Evolutionary conservation across 1,140 invertebrate genomes (phyloP).

Genomic region (Heliothis subflexa): DNA sequence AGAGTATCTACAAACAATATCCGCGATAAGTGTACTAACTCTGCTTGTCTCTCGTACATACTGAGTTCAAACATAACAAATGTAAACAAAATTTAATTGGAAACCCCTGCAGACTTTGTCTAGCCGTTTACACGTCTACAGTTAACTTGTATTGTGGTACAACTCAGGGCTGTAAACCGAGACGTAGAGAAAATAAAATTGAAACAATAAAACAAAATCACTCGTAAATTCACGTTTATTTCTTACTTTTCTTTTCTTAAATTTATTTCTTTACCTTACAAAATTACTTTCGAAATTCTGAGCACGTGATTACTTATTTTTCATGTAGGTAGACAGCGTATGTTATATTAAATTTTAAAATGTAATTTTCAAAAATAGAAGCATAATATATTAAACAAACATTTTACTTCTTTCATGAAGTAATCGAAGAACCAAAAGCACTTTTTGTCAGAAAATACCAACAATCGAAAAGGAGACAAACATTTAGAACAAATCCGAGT

Average conservation of each 20-base stretch:
- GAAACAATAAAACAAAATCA: conserved; percentile 13
- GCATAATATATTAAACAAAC: too few species aligned
- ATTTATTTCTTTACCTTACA: background rate
- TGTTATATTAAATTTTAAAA: too few species aligned
- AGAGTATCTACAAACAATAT: conserved; percentile 2
- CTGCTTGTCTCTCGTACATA: background rate
- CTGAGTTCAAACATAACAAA: background rate
- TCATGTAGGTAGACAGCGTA: too few species aligned
- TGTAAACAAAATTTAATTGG: conserved; percentile 41
- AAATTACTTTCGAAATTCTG: background rate
- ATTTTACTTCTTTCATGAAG: too few species aligned
- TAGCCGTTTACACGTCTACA: conserved; percentile 33
- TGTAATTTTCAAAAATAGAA: too few species aligned
- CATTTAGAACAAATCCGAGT: background rate
- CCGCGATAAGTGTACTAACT: background rate
- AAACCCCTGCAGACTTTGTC: conserved; percentile 31
- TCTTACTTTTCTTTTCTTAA: background rate
- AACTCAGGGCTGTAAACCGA: conserved; percentile 18
- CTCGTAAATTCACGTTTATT: background rate
- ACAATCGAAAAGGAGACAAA: background rate
- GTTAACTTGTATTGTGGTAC: conserved; percentile 15
- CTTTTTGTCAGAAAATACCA: too few species aligned
- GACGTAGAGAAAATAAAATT: conserved; percentile 30
- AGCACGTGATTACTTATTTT: too few species aligned
- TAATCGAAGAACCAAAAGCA: too few species aligned